A percentile compares a stretch with the other conserved stretches of the same genome.
Conservation (phyloP, 2,797 vertebrate species). For the Cheirogaleus major region DNA sequence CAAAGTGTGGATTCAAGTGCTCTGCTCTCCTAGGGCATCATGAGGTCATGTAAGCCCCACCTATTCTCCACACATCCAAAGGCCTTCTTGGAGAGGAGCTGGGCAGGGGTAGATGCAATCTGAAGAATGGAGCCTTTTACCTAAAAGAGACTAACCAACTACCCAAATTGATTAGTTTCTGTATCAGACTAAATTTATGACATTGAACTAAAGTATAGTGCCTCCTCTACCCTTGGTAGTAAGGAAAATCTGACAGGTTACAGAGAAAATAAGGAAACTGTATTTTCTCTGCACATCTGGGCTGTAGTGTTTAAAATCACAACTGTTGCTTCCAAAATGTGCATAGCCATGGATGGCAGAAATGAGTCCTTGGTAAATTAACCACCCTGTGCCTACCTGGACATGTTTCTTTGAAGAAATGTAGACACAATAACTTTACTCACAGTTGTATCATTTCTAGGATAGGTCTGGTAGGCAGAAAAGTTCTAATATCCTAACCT, state of each 20-base stretch:
- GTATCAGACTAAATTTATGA: not conserved
- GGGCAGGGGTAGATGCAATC: not conserved
- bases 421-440: not conserved
- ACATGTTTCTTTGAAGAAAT: constrained; percentile 6
- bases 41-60: not conserved
- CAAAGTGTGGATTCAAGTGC: not conserved
- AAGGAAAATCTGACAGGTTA: not conserved
- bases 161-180: not conserved
- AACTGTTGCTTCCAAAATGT: not conserved
- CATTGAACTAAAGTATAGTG: not conserved
- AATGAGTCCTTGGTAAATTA: not conserved
- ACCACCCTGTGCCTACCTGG: not conserved
- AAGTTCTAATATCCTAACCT: not conserved
- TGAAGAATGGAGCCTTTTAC: not conserved
- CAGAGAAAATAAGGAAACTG: not conserved
- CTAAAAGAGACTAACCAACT: not conserved
- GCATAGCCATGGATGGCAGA: not conserved
- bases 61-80: not conserved
- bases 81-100: not conserved
- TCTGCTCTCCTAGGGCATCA: not conserved
- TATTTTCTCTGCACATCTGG: not conserved
- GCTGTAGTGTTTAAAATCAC: not conserved
- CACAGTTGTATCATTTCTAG: constrained; percentile 3
- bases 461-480: not conserved
- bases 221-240: not conserved